These are phyloP conservation scores for Sycophila texana DNA, from an alignment of 2,888 invertebrate species.

Conservation along the genomic window DNA sequence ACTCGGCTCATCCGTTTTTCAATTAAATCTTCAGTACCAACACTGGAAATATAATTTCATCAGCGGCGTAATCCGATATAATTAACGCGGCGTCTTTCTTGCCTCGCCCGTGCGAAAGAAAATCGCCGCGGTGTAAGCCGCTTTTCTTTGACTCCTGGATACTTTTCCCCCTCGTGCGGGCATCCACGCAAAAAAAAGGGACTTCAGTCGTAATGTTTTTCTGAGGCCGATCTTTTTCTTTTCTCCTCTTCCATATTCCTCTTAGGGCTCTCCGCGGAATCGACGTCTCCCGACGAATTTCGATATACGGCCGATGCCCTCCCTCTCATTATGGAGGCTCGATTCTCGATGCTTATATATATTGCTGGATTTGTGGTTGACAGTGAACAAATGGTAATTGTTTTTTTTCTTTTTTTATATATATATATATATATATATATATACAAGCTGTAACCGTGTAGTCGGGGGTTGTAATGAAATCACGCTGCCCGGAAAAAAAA, in stretches of 20 bases:
- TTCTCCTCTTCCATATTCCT: neutral
- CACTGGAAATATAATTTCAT: conserved; percentile 30
- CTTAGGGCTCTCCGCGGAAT: neutral
- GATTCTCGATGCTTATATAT: no score
- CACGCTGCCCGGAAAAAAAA: no score
- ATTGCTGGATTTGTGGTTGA: no score
- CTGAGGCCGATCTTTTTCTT: neutral
- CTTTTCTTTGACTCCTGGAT: neutral
- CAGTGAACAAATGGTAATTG: no score
- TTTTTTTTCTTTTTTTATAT: no score
- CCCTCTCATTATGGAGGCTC: no score
- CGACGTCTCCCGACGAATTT: neutral
- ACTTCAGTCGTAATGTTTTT: no score
- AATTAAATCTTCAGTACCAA: conserved; percentile 26
- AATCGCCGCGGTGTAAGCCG: conserved; percentile 28
- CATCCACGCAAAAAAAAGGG: neutral
- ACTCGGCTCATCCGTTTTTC: conserved; percentile 16
- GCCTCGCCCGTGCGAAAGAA: neutral
- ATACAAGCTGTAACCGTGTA: no score
- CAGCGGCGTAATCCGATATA: conserved; percentile 29
- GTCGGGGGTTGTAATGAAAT: no score
- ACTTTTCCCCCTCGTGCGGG: neutral
- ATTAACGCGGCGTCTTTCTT: conserved; percentile 4
- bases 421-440: no score
- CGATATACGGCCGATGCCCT: neutral